A percentile compares a stretch with the other conserved stretches of the same genome.
Evolutionary conservation across 2,888 invertebrate genomes (phyloP).

Genomic region (Calameuta filiformis): DNA sequence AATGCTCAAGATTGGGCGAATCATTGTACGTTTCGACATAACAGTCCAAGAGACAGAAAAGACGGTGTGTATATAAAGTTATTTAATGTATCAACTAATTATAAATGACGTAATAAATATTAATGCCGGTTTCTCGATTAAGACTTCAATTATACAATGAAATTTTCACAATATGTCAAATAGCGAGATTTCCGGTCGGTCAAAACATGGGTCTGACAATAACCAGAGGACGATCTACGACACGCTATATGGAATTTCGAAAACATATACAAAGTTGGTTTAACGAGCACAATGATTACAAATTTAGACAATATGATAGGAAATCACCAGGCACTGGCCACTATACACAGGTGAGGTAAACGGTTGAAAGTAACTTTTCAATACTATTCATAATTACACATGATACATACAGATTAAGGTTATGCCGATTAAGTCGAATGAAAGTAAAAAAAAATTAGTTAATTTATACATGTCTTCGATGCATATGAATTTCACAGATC

Average conservation of each 20-base stretch:
- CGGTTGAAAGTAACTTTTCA: too few relatives aligned
- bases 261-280: conserved; percentile 57
- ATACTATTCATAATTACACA: too few relatives aligned
- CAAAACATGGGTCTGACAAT: conserved; percentile 63
- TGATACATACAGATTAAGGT: too few relatives aligned
- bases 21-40: conserved; percentile 68
- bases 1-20: conserved; percentile 69
- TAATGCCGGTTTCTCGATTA: neutral
- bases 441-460: too few relatives aligned
- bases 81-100: neutral
- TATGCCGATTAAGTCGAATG: too few relatives aligned
- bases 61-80: conserved; percentile 10
- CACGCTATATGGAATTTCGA: conserved; percentile 46
- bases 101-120: neutral
- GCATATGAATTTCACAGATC: conserved; percentile 53
- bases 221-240: conserved; percentile 42
- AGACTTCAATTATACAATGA: neutral
- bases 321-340: conserved; percentile 24
- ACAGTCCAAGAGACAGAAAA: conserved; percentile 38
- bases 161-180: neutral
- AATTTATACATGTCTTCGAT: too few relatives aligned
- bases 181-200: conserved; percentile 64
- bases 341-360: conserved; percentile 49
- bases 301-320: conserved; percentile 21
- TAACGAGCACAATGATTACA: conserved; percentile 51